Conservation (phyloP, 2,113 vertebrate genomes). For the Pluvialis apricaria region DNA sequence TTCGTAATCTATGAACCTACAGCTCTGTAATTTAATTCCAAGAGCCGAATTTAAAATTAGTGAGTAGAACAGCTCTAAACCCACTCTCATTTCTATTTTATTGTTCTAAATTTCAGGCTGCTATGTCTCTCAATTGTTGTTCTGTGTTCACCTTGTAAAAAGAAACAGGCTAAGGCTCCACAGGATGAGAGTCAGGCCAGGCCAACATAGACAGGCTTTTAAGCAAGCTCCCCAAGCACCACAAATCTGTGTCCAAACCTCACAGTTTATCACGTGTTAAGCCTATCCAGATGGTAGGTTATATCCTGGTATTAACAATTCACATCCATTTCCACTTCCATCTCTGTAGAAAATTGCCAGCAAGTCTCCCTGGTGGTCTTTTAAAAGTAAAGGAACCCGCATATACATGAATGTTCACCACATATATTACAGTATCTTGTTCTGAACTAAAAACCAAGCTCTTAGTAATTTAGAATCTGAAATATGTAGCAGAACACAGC, state of each 20-base stretch:
- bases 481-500: background rate
- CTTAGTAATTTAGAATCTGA: background rate
- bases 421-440: background rate
- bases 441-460: background rate
- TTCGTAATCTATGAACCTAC: background rate
- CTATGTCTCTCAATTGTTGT: background rate
- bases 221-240: background rate
- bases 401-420: background rate
- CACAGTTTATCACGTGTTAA: slow-evolving; percentile 52
- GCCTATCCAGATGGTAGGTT: slow-evolving; percentile 31
- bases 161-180: background rate
- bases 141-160: background rate
- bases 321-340: slow-evolving; percentile 11
- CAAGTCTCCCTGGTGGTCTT: slow-evolving; percentile 11
- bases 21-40: background rate
- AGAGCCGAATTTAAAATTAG: background rate
- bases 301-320: slow-evolving; percentile 23
- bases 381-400: background rate
- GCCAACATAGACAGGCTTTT: background rate
- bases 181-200: background rate
- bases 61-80: background rate
- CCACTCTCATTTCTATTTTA: background rate
- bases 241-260: slow-evolving; percentile 23
- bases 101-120: background rate
- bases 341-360: background rate